These are phyloP conservation scores for Tretioscincus oriximinensis DNA, from an alignment of 2,113 vertebrate genomes.

Conservation along the genomic window DNA sequence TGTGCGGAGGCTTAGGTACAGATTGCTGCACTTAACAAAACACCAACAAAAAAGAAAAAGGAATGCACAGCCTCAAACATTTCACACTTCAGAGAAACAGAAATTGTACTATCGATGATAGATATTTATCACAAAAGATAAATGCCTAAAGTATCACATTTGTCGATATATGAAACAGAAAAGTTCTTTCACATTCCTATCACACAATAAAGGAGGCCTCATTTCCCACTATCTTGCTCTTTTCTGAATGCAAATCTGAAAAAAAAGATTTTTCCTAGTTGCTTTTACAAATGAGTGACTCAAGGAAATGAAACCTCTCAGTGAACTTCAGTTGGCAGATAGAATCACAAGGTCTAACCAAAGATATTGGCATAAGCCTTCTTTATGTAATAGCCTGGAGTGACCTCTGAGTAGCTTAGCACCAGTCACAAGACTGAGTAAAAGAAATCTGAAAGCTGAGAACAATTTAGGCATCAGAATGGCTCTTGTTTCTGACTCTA, in stretches of 20 bases:
- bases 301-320: neutral
- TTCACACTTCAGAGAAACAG: slow-evolving; percentile 12
- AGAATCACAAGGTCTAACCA: neutral
- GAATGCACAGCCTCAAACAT: neutral
- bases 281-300: neutral
- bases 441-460: neutral
- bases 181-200: neutral
- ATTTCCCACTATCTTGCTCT: slow-evolving; percentile 1
- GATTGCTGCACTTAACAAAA: too few species aligned
- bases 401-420: neutral
- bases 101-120: neutral
- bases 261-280: slow-evolving; percentile 10
- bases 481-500: neutral
- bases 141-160: neutral
- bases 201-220: neutral
- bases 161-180: slow-evolving; percentile 7
- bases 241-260: slow-evolving; percentile 1
- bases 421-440: neutral
- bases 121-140: slow-evolving; percentile 4
- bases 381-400: neutral
- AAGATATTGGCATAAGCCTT: neutral
- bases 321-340: neutral
- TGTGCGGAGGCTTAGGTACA: too few species aligned
- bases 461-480: neutral
- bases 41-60: slow-evolving; percentile 15